Evolutionary conservation across 2,888 invertebrate genomes (phyloP), one percentile per base, ranked within the genome.

Genomic region (Tipula lateralis): DNA sequence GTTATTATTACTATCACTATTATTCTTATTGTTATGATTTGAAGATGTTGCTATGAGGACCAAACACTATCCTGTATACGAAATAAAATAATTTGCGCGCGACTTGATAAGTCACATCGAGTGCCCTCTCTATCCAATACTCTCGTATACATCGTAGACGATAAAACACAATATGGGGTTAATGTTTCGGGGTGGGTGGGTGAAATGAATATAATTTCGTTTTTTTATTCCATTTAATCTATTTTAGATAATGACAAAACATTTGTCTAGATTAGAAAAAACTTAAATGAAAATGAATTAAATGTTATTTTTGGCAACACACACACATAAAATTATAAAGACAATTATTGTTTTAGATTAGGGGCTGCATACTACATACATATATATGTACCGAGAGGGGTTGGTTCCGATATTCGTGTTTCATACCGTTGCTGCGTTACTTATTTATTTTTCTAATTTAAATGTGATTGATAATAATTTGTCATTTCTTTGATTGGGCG

Each of bases 171-270:
- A 66, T 66, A 66, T 24, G 66, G 66, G 66, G 66, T 66, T 66
- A 24, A 66, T 66, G 9, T 66, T 66, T 66, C 19, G 66, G 1
- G 19, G 16, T n/a, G 66, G 66, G 66, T 66, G 6, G 66, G n/a
- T 44, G 44, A 9, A 12, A 66, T 66, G 24, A 24, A 66, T 19
- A 13, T 3, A 39, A 39, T 66, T 66, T 44, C 16, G 36, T 32
- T 39, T 39, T 50, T 44, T 44, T 50, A 13, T 66, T 66, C 24
- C 66, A 66, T 66, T 66, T 66, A 66, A 66, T 66, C 66, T 66
- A 66, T 66, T 66, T 66, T 66, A 66, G 66, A 66, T 66, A 66
- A 66, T 66, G 66, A 66, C 66, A 66, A 66, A 66, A 66, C 66
- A 66, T 66, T 66, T 66, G 66, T 66, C 66, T 66, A 66, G 66